Evolutionary conservation across 2,888 invertebrate species (phyloP), one percentile per base, ranked within the genome.

Genomic region (Litoditis marina): DNA sequence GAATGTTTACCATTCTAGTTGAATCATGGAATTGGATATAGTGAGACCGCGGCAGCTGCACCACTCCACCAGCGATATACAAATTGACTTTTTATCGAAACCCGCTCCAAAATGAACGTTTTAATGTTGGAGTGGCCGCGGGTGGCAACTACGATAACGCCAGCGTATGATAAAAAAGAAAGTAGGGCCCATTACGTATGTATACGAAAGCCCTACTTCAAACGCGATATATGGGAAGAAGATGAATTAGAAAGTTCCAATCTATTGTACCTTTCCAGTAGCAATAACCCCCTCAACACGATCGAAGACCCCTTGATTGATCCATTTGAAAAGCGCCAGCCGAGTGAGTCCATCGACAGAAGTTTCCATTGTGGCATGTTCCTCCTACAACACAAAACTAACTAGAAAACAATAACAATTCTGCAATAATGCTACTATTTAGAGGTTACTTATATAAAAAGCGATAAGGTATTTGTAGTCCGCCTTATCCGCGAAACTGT

Each of bases 291-390:
- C 88, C 76, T 85, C 85, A 1, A 88, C 81, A 11, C 83, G 80
- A 36, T 87, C 86, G 67, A 88, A 81, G 2, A 86, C 79, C 2
- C 85, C 86, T 66, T 82, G 83, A 79, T 88, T 87, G 36, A 88
- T 84, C 79, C 88, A 79, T 78, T 87, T 88, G 79, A 85, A 87
- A 50, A 88, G 78, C 31, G 86, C 77, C 34, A 88, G 81, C 16
- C 87, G 83, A 7, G 88, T 88, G 49, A 84, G 84, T 2, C 84
- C 84, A 81, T 88, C 88, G 55, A 88, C 82, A 16, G 86, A 87
- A 79, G 85, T 82, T 63, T 85, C 86, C 65, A 71, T 74, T 34
- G 77, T 78, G 13, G 79, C 77, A 68, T 82, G 69, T 31, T 69
- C 71, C 44, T 73, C 69, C 66, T 67, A 36, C 22, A 64, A 28